Evolutionary conservation across 92 coral and sea anemone species (phyloP).

Genomic region (Isaurus tuberculatus): DNA sequence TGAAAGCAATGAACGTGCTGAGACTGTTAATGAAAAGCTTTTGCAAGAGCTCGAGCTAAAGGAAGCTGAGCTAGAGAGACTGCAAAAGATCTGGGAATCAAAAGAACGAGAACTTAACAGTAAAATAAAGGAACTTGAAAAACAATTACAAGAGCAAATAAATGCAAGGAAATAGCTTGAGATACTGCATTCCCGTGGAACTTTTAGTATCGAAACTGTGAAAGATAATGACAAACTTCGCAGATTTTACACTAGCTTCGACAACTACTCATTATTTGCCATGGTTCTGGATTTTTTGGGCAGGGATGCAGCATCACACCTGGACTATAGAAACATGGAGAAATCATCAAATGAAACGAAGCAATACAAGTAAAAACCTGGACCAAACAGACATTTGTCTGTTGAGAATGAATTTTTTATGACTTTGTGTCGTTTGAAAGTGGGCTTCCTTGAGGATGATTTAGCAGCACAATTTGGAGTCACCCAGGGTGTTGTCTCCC

Average conservation of each 20-base stretch:
- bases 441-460: conserved; percentile 52
- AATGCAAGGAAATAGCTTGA: conserved; percentile 7
- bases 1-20: no score
- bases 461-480: conserved; percentile 39
- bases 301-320: conserved; percentile 41
- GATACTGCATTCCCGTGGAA: conserved; percentile 3
- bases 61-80: conserved; percentile 8
- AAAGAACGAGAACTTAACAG: neutral
- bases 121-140: conserved; percentile 11
- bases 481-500: conserved; percentile 30
- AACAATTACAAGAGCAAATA: neutral
- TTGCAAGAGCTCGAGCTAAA: conserved; percentile 14
- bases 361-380: conserved; percentile 11
- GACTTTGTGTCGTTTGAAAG: conserved; percentile 42
- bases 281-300: conserved; percentile 39
- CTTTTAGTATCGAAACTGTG: conserved; percentile 37
- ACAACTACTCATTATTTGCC: conserved; percentile 15
- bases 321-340: neutral
- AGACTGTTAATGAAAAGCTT: neutral
- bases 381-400: conserved; percentile 27
- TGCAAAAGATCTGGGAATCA: neutral
- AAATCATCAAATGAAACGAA: neutral
- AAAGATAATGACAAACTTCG: conserved; percentile 49
- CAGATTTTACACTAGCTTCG: conserved; percentile 48
- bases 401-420: conserved; percentile 46